phyloP scores from a whole-genome alignment of 2,888 invertebrate species.

The Synergus umbraculus region DNA sequence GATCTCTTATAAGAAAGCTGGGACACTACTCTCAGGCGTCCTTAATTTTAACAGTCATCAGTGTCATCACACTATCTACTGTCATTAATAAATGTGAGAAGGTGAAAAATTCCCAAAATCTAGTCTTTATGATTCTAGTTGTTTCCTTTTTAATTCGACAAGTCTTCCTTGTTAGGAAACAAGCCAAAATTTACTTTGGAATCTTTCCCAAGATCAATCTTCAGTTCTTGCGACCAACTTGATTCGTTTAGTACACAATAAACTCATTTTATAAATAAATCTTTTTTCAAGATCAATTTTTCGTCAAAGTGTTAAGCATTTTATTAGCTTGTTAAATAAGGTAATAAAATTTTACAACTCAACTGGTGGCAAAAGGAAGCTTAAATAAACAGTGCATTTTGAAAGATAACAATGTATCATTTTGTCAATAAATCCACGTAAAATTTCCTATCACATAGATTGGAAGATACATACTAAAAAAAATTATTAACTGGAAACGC shows the following conservation, averaged over 20 bases:
- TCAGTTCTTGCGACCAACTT: background rate
- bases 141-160: slow-evolving; percentile 26
- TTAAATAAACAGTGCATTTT: background rate
- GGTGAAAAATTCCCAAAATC: background rate
- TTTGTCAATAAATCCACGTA: background rate
- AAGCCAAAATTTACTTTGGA: slow-evolving; percentile 23
- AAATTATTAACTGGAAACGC: background rate
- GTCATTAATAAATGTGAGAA: too few species aligned
- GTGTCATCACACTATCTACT: background rate
- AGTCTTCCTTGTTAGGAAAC: background rate
- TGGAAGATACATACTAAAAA: background rate
- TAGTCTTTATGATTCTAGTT: slow-evolving; percentile 2
- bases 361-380: background rate
- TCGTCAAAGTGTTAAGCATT: background rate
- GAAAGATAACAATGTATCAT: background rate
- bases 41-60: background rate
- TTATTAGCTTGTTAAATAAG: background rate
- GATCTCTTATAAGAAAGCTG: background rate
- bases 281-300: slow-evolving; percentile 12
- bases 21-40: background rate
- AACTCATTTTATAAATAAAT: too few species aligned
- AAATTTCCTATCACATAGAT: background rate
- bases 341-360: background rate
- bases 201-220: slow-evolving; percentile 23
- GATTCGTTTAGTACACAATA: background rate